Conservation (phyloP, 2,797 vertebrate species). For the Sparidentex hasta region DNA sequence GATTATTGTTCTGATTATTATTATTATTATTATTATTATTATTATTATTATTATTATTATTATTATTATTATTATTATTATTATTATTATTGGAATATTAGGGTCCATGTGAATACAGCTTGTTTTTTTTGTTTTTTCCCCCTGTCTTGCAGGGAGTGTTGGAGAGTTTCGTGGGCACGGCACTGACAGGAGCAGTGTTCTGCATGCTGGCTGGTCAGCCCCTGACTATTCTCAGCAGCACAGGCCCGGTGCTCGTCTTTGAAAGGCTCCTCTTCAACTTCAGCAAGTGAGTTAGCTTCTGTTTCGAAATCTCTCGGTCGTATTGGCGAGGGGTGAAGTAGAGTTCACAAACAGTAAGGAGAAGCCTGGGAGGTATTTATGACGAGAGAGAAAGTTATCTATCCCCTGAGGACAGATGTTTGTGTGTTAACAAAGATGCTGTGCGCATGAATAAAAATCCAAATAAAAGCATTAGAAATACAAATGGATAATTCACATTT, state of each 20-base stretch:
- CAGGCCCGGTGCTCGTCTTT: constrained; percentile 96
- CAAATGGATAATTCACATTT: background rate
- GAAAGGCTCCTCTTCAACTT: constrained; percentile 97
- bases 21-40: background rate
- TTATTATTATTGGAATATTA: background rate
- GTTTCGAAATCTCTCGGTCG: background rate
- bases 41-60: background rate
- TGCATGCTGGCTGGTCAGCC: constrained; percentile 96
- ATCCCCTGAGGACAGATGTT: constrained; percentile 27
- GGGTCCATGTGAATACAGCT: too few species aligned
- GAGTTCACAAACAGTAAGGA: background rate
- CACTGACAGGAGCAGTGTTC: constrained; percentile 91
- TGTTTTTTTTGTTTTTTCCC: background rate
- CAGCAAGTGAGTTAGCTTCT: constrained; percentile 91
- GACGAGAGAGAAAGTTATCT: background rate
- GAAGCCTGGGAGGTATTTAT: constrained; percentile 12
- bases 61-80: background rate
- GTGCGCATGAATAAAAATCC: constrained; percentile 5
- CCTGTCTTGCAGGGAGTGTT: constrained; percentile 74
- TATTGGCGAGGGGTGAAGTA: background rate
- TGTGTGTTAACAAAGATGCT: constrained; percentile 10
- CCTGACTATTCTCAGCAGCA: constrained; percentile 97
- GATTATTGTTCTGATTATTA: background rate
- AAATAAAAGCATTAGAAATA: constrained; percentile 3
- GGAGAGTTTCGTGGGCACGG: constrained; percentile 95